A percentile compares a stretch with the other conserved stretches of the same genome.
Conservation (phyloP, 2,113 vertebrate species). For the Sinocyclocheilus rhinocerous region DNA sequence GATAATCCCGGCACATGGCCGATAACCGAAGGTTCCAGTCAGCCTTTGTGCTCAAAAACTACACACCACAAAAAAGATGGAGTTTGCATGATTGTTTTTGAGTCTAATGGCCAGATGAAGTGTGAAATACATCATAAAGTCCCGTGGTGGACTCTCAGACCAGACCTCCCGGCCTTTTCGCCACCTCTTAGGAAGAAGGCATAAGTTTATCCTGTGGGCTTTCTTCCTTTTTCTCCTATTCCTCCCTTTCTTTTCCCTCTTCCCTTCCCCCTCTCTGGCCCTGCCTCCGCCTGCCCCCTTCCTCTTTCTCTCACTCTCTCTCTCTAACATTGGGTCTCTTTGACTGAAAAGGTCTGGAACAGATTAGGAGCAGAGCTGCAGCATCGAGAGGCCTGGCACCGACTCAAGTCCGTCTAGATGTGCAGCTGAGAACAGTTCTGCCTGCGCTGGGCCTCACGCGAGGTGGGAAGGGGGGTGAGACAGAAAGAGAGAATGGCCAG, state of each 20-base stretch:
- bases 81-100: not conserved
- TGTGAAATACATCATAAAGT: slow-evolving; percentile 58
- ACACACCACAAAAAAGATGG: not conserved
- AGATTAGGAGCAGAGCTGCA: slow-evolving; percentile 92
- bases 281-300: slow-evolving; percentile 58
- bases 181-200: slow-evolving; percentile 62
- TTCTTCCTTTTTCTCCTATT: slow-evolving; percentile 61
- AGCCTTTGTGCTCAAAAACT: not conserved
- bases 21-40: slow-evolving; percentile 22
- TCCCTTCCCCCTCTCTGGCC: slow-evolving; percentile 60
- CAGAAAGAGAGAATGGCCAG: slow-evolving; percentile 13
- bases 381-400: slow-evolving; percentile 89
- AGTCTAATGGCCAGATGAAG: not conserved
- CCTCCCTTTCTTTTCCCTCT: slow-evolving; percentile 64
- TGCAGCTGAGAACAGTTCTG: slow-evolving; percentile 66
- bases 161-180: slow-evolving; percentile 54
- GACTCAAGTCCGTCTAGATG: slow-evolving; percentile 91
- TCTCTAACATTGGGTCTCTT: slow-evolving; percentile 84
- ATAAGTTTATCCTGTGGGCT: slow-evolving; percentile 68
- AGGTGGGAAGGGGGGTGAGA: slow-evolving; percentile 66
- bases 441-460: slow-evolving; percentile 84
- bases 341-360: slow-evolving; percentile 96
- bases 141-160: slow-evolving; percentile 29
- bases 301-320: slow-evolving; percentile 54
- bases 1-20: slow-evolving; percentile 56